Conservation (phyloP, 2,113 vertebrate genomes). For the Pangasianodon hypophthalmus region DNA sequence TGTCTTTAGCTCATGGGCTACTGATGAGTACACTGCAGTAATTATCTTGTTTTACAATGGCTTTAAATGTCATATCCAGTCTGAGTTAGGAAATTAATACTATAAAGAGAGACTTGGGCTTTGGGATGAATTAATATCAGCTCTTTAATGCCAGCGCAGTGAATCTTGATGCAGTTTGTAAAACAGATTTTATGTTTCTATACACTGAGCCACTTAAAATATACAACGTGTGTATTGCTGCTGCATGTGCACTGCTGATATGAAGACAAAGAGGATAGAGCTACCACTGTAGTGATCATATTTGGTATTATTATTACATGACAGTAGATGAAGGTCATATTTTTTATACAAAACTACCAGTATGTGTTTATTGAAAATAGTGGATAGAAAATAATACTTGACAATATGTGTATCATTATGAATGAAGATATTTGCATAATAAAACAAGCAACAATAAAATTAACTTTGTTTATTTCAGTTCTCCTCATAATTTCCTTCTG, state of each 20-base stretch:
- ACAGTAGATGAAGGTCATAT: not conserved
- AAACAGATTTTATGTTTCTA: slow-evolving; percentile 42
- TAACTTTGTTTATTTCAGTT: not conserved
- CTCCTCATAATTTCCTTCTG: not conserved
- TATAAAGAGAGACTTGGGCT: slow-evolving; percentile 74
- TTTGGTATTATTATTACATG: not conserved
- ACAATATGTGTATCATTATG: not conserved
- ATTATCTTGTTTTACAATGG: slow-evolving; percentile 80
- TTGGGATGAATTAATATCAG: slow-evolving; percentile 66
- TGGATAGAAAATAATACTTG: not conserved
- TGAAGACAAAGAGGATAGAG: not conserved
- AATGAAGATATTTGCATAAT: not conserved
- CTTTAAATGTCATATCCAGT: slow-evolving; percentile 75
- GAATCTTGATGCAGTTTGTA: slow-evolving; percentile 37
- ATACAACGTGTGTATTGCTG: not conserved
- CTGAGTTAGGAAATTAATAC: slow-evolving; percentile 78
- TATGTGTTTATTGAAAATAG: not conserved
- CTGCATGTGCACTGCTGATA: not conserved
- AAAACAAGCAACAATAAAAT: not conserved
- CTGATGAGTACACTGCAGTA: slow-evolving; percentile 79
- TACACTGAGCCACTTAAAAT: slow-evolving; percentile 38
- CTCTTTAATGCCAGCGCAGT: slow-evolving; percentile 5
- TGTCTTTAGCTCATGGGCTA: slow-evolving; percentile 71
- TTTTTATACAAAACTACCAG: not conserved
- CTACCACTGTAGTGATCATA: not conserved